phyloP scores from a whole-genome alignment of 2,797 vertebrate species.

The Brachyrhaphis roseni region DNA sequence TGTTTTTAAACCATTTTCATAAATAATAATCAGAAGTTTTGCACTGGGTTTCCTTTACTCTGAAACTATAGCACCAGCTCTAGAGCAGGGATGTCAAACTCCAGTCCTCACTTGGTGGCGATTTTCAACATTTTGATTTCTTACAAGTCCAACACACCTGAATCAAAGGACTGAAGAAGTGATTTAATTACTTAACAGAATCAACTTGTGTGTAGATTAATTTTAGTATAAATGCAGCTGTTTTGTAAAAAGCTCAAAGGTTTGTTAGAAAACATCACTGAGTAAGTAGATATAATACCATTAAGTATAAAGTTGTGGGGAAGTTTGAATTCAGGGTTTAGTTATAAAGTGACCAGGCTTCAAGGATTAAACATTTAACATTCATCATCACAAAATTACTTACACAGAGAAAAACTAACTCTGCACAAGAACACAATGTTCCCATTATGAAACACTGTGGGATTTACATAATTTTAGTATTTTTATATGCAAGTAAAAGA shows the following conservation, averaged over 20 bases:
- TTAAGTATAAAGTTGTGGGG: background rate
- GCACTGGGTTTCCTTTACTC: background rate
- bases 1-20: background rate
- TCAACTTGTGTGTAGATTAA: background rate
- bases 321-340: background rate
- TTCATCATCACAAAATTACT: background rate
- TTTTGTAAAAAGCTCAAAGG: background rate
- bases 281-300: background rate
- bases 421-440: background rate
- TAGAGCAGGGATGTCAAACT: background rate
- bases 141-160: background rate
- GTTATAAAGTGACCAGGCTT: background rate
- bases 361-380: background rate
- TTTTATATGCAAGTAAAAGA: background rate
- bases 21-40: background rate
- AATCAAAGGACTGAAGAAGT: background rate
- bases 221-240: background rate
- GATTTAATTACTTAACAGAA: background rate
- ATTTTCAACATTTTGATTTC: background rate
- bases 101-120: background rate
- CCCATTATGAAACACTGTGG: background rate
- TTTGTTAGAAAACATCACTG: background rate
- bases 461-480: background rate
- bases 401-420: background rate
- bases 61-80: background rate